Base-by-base conservation (phyloP, 2,888 invertebrate species). In the Nymphalis c-album region DNA sequence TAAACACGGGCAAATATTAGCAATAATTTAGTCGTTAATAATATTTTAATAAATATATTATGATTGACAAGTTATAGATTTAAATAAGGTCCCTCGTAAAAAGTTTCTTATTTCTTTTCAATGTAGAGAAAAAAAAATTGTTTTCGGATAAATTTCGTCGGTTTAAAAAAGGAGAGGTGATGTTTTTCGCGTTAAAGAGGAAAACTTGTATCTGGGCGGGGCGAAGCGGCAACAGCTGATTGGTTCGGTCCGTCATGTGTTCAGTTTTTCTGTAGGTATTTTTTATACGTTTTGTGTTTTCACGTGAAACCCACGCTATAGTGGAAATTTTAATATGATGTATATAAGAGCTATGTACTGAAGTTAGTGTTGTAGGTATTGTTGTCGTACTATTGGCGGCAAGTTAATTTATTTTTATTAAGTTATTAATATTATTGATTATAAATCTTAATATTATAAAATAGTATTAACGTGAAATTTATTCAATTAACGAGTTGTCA, bases 211-310 rank as follows among this genome's bases (percentile, higher is more conserved):
- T 76, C 79, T 81, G 90, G 90, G 91, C 90, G 90, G 89, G 85
- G 89, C 90, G 83, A 78, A 73, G 81, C 79, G 84, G 88, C 80
- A 88, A 85, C 90, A 88, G 88, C 89, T 88, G 90, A 91, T 91
- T 91, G 91, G 91, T 84, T 85, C 85, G 76, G 85, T 57, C 55
- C 85, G 84, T 75, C 75, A 76, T 87, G 87, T 87, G 90, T 87
- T 85, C 84, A 85, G 82, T 87, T 90, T 89, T 90, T 88, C 84
- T 79, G 89, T 91, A 90, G 88, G 88, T 88, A 90, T 88, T 86
- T 79, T 78, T 77, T 76, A 75, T 72, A 73, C 69, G 69, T 76
- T 73, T 71, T 73, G n/a, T 73, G 73, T 74, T 72, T 71, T 70
- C 68, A 69, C 72, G 65, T 65, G 69, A 70, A 68, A 67, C 68